Evolutionary conservation across 2,113 vertebrate genomes (phyloP), one percentile per base, ranked within the genome.

Genomic region (Polypterus senegalus): DNA sequence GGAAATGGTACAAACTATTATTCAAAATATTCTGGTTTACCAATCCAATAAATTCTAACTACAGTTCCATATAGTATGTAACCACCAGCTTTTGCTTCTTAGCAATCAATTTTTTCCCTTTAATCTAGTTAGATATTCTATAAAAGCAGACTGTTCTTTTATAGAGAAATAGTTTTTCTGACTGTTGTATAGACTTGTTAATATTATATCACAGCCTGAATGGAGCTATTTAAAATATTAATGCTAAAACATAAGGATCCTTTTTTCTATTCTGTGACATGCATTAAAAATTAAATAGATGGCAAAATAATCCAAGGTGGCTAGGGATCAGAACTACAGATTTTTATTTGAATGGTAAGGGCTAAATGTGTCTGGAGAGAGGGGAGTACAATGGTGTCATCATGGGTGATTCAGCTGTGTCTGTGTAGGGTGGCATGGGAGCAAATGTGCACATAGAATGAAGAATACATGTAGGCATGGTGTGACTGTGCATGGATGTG

Each of bases 401-500:
- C 27, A 27, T 27, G 27, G 27, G 27, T 27, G 27, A 27, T 27
- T 27, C 27, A 27, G 27, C 27, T 1, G 27, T 27, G 27, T 27
- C 27, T 27, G 27, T 27, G 27, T 27, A 27, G 27, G 27, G 27
- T 27, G 27, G 27, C 27, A 27, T 27, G 10, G 51, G 51, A 52
- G 51, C 7, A 52, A 10, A 10, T 7, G 7, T 52, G 51, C 51
- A 52, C 51, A 52, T 7, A 8, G 51, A 4, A 10, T 52, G 3
- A 27, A 27, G 27, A 27, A 27, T 27, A 27, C 27, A 27, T 27
- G 27, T 27, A 27, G 53, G 51, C 62, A 66, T 73, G 66, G 59
- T 65, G 43, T 10, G 71, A 64, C 73, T 65, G 62, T 71, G 62
- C 78, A 63, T 72, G 82, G 82, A 83, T 81, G 77, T 79, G 71